Evolutionary conservation across 2,888 invertebrate genomes (phyloP).

Genomic region (Arrhopalites spinosus): DNA sequence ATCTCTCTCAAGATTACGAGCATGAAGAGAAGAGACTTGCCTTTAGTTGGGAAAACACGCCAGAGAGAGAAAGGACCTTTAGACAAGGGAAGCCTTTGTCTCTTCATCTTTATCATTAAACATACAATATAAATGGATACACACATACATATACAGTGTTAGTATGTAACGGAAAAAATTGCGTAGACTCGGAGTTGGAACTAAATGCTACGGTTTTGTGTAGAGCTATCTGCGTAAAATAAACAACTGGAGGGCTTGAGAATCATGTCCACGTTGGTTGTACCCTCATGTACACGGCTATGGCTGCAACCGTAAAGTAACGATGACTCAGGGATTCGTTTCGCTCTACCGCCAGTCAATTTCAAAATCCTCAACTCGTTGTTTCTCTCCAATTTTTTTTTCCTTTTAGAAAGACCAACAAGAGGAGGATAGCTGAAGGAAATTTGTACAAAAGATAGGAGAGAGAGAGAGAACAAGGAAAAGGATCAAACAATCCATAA

Average conservation of each 20-base stretch:
- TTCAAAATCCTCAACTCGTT: constrained; percentile 12
- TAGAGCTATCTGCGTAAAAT: background rate
- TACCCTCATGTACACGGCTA: too few species aligned
- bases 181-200: too few species aligned
- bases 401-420: background rate
- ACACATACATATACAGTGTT: too few species aligned
- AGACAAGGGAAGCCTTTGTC: background rate
- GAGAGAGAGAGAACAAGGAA: background rate
- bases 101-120: too few species aligned
- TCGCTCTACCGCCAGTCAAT: constrained; percentile 17
- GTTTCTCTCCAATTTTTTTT: background rate
- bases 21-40: background rate
- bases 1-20: constrained; percentile 9
- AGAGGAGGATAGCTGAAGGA: too few species aligned
- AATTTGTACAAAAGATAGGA: too few species aligned
- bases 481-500: constrained; percentile 29
- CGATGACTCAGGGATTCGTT: constrained; percentile 30
- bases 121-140: too few species aligned
- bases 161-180: too few species aligned
- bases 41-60: background rate
- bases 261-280: background rate
- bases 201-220: background rate
- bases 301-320: too few species aligned
- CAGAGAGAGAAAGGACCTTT: background rate
- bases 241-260: constrained; percentile 3